Evolutionary conservation across 2,888 invertebrate species (phyloP).

Genomic region (Chrysodeixis includens): DNA sequence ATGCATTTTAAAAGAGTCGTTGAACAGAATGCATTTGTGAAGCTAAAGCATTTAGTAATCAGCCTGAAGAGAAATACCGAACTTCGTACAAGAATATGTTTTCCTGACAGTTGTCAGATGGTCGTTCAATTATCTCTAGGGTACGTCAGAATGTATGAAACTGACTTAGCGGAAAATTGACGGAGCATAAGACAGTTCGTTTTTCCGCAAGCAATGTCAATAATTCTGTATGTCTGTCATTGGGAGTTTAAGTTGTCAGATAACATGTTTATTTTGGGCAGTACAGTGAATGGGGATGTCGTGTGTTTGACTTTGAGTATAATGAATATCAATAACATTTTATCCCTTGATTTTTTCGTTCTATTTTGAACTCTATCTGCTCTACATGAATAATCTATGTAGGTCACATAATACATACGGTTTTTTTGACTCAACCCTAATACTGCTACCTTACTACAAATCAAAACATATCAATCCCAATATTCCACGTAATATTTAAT

Average conservation of each 20-base stretch:
- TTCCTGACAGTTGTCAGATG: conserved; percentile 20
- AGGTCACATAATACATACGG: not conserved
- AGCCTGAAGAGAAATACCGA: not conserved
- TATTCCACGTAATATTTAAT: too few species aligned
- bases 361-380: too few species aligned
- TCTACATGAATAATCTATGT: too few species aligned
- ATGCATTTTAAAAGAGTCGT: conserved; percentile 41
- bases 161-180: not conserved
- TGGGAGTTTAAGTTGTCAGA: not conserved
- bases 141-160: not conserved
- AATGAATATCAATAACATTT: not conserved
- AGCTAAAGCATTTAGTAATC: not conserved
- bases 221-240: not conserved
- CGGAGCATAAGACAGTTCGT: not conserved
- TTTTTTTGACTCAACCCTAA: too few species aligned
- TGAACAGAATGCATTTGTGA: conserved; percentile 7
- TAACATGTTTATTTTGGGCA: not conserved
- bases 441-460: too few species aligned
- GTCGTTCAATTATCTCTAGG: not conserved
- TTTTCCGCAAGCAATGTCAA: conserved; percentile 2
- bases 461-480: too few species aligned
- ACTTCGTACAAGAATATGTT: conserved; percentile 11
- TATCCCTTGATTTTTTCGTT: too few species aligned
- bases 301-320: not conserved
- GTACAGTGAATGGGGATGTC: not conserved